Base-by-base conservation (phyloP, 2,888 invertebrate genomes). In the Orchesella flavescens region DNA sequence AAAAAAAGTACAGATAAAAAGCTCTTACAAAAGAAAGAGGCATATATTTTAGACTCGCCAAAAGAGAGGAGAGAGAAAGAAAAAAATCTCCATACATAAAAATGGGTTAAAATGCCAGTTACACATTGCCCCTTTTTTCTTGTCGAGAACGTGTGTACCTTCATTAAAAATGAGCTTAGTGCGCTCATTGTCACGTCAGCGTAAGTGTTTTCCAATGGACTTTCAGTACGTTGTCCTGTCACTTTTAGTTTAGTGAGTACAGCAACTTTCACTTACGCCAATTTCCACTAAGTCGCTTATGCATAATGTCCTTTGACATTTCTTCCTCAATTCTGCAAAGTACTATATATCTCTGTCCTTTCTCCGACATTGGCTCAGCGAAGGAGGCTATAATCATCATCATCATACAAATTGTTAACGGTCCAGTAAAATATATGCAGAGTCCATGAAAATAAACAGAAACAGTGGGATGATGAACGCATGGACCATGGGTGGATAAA, bases 301-400 rank as follows among this genome's bases (percentile, higher is more conserved):
- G 59, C 55, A 24, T 78, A 71, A 78, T 78, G 69, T 69, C 78
- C 78, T 49, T 44, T 78, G 78, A 71, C 78, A 71, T 71, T 12
- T 34, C 43, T 57, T 49, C 1, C 59, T 73, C 24, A n/a, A n/a
- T n/a, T n/a, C n/a, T n/a, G n/a, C n/a, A n/a, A n/a, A n/a, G n/a
- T n/a, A 53, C 61, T 61, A 53, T 49, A n/a, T 69, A 49, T 44
- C 12, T 44, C 44, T 7, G 44, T 44, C 44, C 44, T 44, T 12
- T 44, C n/a, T n/a, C n/a, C n/a, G n/a, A n/a, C n/a, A n/a, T n/a
- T 34, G 34, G 7, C 34, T 34, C 3, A 23, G 43, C 15, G 43
- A 15, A 9, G 12, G 61, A 15, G 61, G 61, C 15, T 57, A 57
- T n/a, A 17, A 34, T 23, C 4, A 1, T 49, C n/a, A 49, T 21